Evolutionary conservation across 2,797 vertebrate genomes (phyloP), one percentile per base, ranked within the genome.

Genomic region (Calcarius lapponicus): DNA sequence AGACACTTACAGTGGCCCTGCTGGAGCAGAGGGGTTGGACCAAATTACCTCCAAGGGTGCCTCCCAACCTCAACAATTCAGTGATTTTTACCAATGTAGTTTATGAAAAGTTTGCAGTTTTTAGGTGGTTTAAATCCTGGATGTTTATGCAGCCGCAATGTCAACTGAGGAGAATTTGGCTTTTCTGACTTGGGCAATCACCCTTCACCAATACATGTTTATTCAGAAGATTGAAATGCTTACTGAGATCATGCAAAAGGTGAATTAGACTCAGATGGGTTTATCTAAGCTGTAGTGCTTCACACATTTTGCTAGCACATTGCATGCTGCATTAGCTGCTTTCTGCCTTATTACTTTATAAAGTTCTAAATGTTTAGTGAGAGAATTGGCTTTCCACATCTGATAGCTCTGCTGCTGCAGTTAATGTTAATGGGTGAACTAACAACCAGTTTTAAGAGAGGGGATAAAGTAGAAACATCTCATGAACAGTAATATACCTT

Each of bases 311-410:
- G 48, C 42, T 79, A 76, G 40, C 51, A 78, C 53, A 34, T 0
- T 79, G 92, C 76, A 83, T 29, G 80, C 80, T 73, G 56, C 90
- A 96, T 94, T 95, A 94, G 83, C 82, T 93, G 51, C 86, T 92
- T 90, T 86, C 91, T 95, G 86, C 80, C 76, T 93, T 93, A 90
- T 89, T 94, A 87, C 84, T 64, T 83, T 78, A 61, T 83, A 92
- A 87, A 82, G 51, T 51, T 75, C 73, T 91, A 60, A 90, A 92
- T 76, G 90, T 81, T 94, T 86, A 76, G 92, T 42, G 54, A 93
- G 81, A 69, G 65, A 96, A 96, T 91, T 92, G 62, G 40, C 51
- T 95, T 95, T 90, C 83, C 66, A 75, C 48, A 84, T 91, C 70
- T 80, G 85, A 93, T 90, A 93, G 56, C 61, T 85, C 67, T 88